These are phyloP conservation scores for Azemiops feae DNA, from an alignment of 2,113 vertebrate species.

Conservation along the genomic window DNA sequence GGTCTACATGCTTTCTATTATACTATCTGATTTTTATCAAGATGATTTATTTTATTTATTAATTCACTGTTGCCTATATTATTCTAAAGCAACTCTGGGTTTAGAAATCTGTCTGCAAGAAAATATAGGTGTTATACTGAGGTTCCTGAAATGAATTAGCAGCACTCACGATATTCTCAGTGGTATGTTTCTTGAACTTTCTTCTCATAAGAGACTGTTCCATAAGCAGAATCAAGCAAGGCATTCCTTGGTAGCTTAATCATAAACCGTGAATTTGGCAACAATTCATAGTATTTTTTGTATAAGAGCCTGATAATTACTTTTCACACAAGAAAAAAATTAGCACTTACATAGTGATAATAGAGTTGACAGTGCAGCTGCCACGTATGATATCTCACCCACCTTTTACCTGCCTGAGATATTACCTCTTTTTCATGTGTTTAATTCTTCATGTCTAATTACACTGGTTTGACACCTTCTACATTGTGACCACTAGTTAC, in stretches of 20 bases:
- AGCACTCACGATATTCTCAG: background rate
- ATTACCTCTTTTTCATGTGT: background rate
- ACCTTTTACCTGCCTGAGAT: conserved; percentile 11
- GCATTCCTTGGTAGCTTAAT: background rate
- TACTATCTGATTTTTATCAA: background rate
- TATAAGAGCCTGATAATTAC: background rate
- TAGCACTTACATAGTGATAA: conserved; percentile 31
- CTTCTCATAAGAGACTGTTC: background rate
- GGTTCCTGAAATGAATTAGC: background rate
- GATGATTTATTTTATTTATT: background rate
- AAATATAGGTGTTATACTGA: background rate
- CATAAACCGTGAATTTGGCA: background rate
- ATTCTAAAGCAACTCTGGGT: background rate
- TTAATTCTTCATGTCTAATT: conserved; percentile 12
- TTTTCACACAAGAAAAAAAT: conserved; percentile 15
- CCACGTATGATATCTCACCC: conserved; percentile 5
- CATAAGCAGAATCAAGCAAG: background rate
- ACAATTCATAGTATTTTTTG: background rate
- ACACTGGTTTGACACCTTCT: background rate
- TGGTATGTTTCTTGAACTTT: background rate
- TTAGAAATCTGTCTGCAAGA: background rate
- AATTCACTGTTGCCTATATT: background rate
- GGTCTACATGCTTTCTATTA: background rate
- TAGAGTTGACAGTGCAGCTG: background rate
- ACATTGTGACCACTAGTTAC: accelerated